Base-by-base conservation (phyloP, 2,888 invertebrate species). In the Nomada hirtipes region DNA sequence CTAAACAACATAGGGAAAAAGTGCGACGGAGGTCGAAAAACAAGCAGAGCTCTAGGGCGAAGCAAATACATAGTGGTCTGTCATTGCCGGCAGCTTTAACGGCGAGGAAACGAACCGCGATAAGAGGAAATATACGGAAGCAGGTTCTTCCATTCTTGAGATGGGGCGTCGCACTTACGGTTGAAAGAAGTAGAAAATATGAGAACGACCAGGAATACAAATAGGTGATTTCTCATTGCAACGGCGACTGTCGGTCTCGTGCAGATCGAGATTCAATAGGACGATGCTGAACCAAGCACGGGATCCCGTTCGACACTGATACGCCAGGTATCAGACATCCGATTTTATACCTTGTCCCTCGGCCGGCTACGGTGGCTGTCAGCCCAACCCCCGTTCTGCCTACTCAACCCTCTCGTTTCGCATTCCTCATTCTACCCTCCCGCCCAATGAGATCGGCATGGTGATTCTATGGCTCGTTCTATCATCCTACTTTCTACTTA, bases 311-410 rank as follows among this genome's bases (percentile, higher is more conserved):
- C 80, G 85, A 80, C 80, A 92, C 91, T 92, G 92, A 86, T 86
- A 89, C 76, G 82, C 85, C 76, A 83, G 87, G 87, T 90, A 87
- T 76, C 81, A 82, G 85, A 70, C 89, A 86, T 85, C 85, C 78
- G 86, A 88, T 91, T 92, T 91, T 92, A 92, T 92, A 92, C 91
- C 91, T 88, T 80, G 86, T 83, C 78, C 89, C 79, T 60, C 79
- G 69, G 47, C 74, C 76, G 42, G 50, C 68, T 59, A 70, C 65
- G 76, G 79, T 69, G 76, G 57, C 63, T 69, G 65, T 77, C 64
- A 65, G 64, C 72, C 76, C 76, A 42, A 44, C 67, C 65, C 53
- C 67, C 76, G 65, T 52, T 50, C 18, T 55, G 18, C 13, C 47
- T 36, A 29, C 76, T 86, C 77, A 77, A 80, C 82, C 82, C 82